Percentiles rank a stretch among this genome's conserved stretches.
phyloP scores from a whole-genome alignment of 2,797 vertebrate species.

The Coilia nasus region DNA sequence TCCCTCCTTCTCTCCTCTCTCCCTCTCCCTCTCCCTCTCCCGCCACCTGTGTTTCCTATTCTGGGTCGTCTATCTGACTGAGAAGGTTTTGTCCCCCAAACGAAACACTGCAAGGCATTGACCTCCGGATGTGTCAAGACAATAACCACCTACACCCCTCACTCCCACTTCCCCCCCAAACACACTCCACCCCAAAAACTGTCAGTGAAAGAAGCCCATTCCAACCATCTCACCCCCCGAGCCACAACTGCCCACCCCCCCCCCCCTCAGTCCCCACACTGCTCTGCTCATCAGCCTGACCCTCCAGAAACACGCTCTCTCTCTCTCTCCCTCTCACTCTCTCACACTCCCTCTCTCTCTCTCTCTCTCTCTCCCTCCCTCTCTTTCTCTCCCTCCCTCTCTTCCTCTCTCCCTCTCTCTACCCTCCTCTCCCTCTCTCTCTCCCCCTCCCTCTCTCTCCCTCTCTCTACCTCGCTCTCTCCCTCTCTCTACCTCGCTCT shows the following conservation, averaged over 20 bases:
- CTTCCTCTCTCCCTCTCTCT: too few species aligned
- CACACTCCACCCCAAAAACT: background rate
- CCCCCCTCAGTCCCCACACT: background rate
- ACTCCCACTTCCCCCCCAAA: background rate
- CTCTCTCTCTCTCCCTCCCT: too few species aligned
- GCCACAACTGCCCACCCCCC: background rate
- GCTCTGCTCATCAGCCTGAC: constrained; percentile 4
- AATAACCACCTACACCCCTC: constrained; percentile 47
- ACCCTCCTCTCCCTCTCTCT: constrained; percentile 22
- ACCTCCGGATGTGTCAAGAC: constrained; percentile 56
- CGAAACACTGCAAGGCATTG: constrained; percentile 46
- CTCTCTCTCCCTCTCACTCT: background rate
- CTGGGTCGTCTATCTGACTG: constrained; percentile 25
- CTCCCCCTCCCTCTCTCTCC: constrained; percentile 25
- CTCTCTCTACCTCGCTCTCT: constrained; percentile 25
- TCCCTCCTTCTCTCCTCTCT: background rate
- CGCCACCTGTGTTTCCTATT: constrained; percentile 58
- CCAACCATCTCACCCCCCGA: background rate
- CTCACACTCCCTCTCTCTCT: too few species aligned
- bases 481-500: constrained; percentile 12
- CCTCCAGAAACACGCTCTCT: constrained; percentile 1
- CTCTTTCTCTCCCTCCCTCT: too few species aligned
- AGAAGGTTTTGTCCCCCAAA: constrained; percentile 49
- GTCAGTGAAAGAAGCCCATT: constrained; percentile 3
- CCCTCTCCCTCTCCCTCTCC: background rate